A percentile compares a stretch with the other conserved stretches of the same genome.
phyloP scores from a whole-genome alignment of 2,888 invertebrate genomes.

The Hypercompe scribonia region DNA sequence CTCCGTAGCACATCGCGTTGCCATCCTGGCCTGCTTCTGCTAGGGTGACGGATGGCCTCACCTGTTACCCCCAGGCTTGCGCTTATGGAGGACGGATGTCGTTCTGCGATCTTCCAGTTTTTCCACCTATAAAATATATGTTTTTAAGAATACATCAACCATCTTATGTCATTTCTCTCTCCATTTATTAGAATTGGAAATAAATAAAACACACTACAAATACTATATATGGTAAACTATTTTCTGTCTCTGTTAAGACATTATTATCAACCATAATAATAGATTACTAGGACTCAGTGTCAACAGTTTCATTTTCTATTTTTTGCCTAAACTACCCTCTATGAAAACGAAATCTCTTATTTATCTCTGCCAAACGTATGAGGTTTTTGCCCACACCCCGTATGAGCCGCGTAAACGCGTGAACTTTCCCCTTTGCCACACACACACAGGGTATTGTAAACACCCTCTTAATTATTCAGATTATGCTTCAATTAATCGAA shows the following conservation, averaged over 20 bases:
- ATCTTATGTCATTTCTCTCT: too few species aligned
- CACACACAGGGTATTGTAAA: slow-evolving; percentile 33
- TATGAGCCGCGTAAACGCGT: background rate
- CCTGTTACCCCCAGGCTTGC: too few species aligned
- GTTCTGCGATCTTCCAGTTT: too few species aligned
- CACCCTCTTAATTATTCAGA: slow-evolving; percentile 48
- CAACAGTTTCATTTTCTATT: background rate
- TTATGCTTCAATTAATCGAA: slow-evolving; percentile 52
- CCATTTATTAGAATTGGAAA: background rate
- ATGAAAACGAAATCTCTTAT: slow-evolving; percentile 8
- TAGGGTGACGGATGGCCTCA: too few species aligned
- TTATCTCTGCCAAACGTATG: background rate
- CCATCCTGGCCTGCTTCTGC: too few species aligned
- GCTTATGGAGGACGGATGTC: too few species aligned
- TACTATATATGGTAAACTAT: background rate
- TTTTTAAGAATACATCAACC: too few species aligned
- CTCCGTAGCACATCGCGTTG: too few species aligned
- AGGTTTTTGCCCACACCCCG: background rate
- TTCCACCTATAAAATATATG: too few species aligned
- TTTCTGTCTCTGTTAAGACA: background rate
- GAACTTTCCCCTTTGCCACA: slow-evolving; percentile 9
- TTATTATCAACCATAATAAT: background rate
- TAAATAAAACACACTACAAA: too few species aligned
- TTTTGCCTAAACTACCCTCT: background rate
- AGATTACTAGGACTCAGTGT: too few species aligned